phyloP scores from a whole-genome alignment of 2,797 vertebrate species.

The Anisognathus igniventris region DNA sequence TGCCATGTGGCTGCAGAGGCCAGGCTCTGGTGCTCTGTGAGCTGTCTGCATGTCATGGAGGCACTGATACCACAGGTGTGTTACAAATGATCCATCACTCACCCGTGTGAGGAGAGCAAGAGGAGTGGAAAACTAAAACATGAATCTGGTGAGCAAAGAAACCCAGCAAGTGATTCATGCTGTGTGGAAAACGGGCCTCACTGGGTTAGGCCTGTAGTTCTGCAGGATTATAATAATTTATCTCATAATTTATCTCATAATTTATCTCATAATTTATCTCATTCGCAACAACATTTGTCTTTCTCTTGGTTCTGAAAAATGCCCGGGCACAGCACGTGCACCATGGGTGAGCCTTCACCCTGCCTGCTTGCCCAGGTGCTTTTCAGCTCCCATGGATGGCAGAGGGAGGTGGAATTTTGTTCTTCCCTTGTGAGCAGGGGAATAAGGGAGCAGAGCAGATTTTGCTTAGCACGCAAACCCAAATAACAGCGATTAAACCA shows the following conservation, averaged over 20 bases:
- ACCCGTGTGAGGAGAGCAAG: neutral
- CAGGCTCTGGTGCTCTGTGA: neutral
- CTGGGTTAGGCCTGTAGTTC: neutral
- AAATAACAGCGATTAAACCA: neutral
- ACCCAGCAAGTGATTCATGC: neutral
- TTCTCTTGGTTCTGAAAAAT: neutral
- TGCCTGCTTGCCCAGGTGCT: neutral
- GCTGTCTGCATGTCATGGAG: neutral
- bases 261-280: neutral
- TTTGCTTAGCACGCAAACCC: neutral
- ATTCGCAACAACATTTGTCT: neutral
- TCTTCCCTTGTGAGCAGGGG: neutral
- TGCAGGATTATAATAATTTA: neutral
- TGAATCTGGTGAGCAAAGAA: neutral
- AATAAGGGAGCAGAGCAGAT: neutral
- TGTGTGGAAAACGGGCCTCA: neutral
- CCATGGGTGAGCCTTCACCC: neutral
- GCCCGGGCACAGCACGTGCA: rapidly evolving
- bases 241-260: neutral
- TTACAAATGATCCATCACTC: neutral
- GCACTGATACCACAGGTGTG: neutral
- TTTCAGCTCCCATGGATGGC: neutral
- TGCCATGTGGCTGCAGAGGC: neutral
- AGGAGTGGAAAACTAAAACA: slow-evolving; percentile 25
- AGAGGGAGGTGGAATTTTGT: neutral